phyloP scores from a whole-genome alignment of 1,140 invertebrate genomes.

The Drosophila tristis region DNA sequence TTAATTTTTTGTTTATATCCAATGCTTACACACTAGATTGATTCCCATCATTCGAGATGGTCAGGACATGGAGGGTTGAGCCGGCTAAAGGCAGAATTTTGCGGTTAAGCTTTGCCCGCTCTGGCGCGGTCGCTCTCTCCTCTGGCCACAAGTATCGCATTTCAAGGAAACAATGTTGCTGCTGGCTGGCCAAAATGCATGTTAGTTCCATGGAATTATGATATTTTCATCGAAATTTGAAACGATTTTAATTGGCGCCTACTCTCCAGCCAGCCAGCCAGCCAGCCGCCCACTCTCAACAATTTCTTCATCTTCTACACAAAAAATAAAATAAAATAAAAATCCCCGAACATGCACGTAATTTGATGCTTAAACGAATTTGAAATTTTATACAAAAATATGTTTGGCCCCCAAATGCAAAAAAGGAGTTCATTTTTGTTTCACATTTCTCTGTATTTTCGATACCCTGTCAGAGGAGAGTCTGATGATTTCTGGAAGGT shows the following conservation, averaged over 20 bases:
- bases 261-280: slow-evolving; percentile 54
- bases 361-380: slow-evolving; percentile 75
- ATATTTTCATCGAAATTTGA: slow-evolving; percentile 77
- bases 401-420: slow-evolving; percentile 38
- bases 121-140: slow-evolving; percentile 2
- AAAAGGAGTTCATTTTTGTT: slow-evolving; percentile 49
- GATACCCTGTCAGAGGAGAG: too few species aligned
- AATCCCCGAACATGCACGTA: slow-evolving; percentile 61
- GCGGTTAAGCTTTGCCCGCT: slow-evolving; percentile 27
- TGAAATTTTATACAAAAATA: slow-evolving; percentile 80
- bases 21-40: slow-evolving; percentile 75
- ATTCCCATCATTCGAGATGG: slow-evolving; percentile 44
- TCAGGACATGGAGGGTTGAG: slow-evolving; percentile 51
- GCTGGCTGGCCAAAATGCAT: slow-evolving; percentile 43
- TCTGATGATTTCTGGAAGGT: too few species aligned
- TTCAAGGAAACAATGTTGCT: slow-evolving; percentile 68
- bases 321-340: background rate
- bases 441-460: background rate
- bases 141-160: slow-evolving; percentile 68
- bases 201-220: slow-evolving; percentile 81
- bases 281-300: slow-evolving; percentile 54
- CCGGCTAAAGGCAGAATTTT: slow-evolving; percentile 44
- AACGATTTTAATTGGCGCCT: slow-evolving; percentile 81
- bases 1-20: slow-evolving; percentile 78
- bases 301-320: background rate